Conservation (phyloP, 2,888 invertebrate species). For the Drosophila hawaiiensis region DNA sequence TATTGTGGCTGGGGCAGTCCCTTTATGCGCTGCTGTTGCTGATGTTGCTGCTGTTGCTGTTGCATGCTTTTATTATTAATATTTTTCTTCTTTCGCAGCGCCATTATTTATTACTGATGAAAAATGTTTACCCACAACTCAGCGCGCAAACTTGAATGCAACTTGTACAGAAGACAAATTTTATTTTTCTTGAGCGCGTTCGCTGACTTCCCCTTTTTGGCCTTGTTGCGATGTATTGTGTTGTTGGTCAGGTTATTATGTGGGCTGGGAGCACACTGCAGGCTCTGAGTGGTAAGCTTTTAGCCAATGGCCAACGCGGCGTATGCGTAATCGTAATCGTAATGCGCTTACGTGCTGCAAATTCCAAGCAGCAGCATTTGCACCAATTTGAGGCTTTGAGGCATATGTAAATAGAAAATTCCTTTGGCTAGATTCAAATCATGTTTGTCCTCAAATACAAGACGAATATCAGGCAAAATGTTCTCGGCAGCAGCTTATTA, state of each 20-base stretch:
- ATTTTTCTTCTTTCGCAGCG: slow-evolving; percentile 65
- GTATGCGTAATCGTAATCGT: slow-evolving; percentile 70
- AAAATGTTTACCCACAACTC: slow-evolving; percentile 80
- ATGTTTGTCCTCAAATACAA: slow-evolving; percentile 58
- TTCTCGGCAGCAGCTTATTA: slow-evolving; percentile 57
- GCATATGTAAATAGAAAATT: slow-evolving; percentile 82
- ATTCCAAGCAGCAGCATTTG: slow-evolving; percentile 48
- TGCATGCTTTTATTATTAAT: slow-evolving; percentile 81
- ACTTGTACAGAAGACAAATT: slow-evolving; percentile 77
- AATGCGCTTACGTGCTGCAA: slow-evolving; percentile 68
- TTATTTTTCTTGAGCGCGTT: slow-evolving; percentile 46
- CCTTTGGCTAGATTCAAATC: slow-evolving; percentile 80
- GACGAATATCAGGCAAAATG: slow-evolving; percentile 45
- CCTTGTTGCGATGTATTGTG: slow-evolving; percentile 18
- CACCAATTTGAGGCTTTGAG: slow-evolving; percentile 53
- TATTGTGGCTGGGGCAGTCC: slow-evolving; percentile 61
- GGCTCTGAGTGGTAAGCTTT: slow-evolving; percentile 63
- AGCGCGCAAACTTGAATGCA: slow-evolving; percentile 72
- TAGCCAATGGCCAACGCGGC: slow-evolving; percentile 66
- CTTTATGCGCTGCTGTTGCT: slow-evolving; percentile 63
- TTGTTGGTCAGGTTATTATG: slow-evolving; percentile 72
- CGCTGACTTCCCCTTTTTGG: slow-evolving; percentile 29
- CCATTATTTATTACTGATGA: slow-evolving; percentile 80
- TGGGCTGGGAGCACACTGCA: slow-evolving; percentile 62
- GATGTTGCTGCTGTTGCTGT: slow-evolving; percentile 47